phyloP scores from a whole-genome alignment of 2,797 vertebrate species.

The Falco cherrug region DNA sequence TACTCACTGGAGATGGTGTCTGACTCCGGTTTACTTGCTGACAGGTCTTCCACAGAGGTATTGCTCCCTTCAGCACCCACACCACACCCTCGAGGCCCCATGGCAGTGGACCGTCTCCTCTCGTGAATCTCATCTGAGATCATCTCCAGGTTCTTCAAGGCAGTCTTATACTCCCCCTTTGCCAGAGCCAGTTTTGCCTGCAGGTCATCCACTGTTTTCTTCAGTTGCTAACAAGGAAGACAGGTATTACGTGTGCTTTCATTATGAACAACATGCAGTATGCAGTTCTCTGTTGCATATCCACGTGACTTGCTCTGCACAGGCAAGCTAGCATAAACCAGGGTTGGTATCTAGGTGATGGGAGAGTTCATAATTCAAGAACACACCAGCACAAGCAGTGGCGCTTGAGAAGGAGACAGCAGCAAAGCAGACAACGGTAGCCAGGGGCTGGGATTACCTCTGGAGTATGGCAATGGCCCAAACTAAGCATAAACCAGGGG shows the following conservation, averaged over 20 bases:
- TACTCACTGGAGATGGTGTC: slow-evolving; percentile 91
- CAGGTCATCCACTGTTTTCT: slow-evolving; percentile 92
- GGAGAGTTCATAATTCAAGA: neutral
- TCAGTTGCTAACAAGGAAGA: slow-evolving; percentile 84
- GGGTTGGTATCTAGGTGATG: too few species aligned
- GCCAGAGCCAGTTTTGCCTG: slow-evolving; percentile 89
- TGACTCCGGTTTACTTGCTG: slow-evolving; percentile 81
- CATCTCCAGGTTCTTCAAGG: slow-evolving; percentile 93
- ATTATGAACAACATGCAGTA: accelerated
- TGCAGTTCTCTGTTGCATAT: accelerated
- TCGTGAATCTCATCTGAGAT: slow-evolving; percentile 97
- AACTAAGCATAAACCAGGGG: neutral
- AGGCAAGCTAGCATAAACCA: neutral
- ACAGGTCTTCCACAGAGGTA: slow-evolving; percentile 78
- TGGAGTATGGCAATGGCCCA: accelerated
- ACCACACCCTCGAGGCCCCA: slow-evolving; percentile 89
- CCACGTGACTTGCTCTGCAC: neutral
- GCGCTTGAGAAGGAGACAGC: neutral
- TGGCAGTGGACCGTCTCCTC: slow-evolving; percentile 84
- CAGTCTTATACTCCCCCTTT: slow-evolving; percentile 91
- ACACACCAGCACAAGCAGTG: neutral
- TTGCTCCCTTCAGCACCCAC: slow-evolving; percentile 89
- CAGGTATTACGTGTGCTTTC: neutral
- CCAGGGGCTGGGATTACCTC: neutral
- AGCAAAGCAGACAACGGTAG: accelerated